Evolutionary conservation across 2,113 vertebrate species (phyloP), one percentile per base, ranked within the genome.

Genomic region (Corythoichthys haematopterus): DNA sequence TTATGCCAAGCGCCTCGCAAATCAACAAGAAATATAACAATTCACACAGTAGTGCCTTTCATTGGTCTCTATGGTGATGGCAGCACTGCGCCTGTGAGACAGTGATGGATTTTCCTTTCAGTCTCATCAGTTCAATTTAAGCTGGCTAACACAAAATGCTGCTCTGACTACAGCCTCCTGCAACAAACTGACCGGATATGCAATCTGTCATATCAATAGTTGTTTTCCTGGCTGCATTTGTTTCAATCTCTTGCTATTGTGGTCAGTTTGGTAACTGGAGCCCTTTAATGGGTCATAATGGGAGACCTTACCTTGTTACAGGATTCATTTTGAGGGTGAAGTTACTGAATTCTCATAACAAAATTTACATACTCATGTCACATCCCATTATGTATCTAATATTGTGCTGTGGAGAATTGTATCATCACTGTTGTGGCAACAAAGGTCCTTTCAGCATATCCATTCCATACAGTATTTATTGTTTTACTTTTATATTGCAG

Each of bases 41-140:
- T 4, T 62, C 9, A 50, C 20, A 58, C 60, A 53, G 20, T 37
- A n/a, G 65, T 53, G 16, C 50, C 69, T 58, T 78, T 72, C 51
- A 68, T 33, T 13, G 20, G 59, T 87, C 65, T 77, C 79, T 76
- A 56, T 61, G 63, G 76, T 52, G 80, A 82, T 66, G 36, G 48
- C 36, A 55, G 72, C 61, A 66, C 47, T 59, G 61, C 55, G 76
- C 69, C 66, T 71, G 6, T 38, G 71, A 72, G 40, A 6, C 47
- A 69, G 45, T 57, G 67, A 20, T 36, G 67, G 66, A 69, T 66
- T 77, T 51, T 38, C 38, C 68, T 70, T 83, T 80, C 59, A 69
- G 75, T 81, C 56, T 37, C 8, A 28, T 71, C 53, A 67, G 20
- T 72, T 80, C 62, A 48, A 36, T 57, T 57, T 36, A 36, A 65